These are phyloP conservation scores for Pristionchus arcanus DNA, from an alignment of 2,888 invertebrate species.

Conservation along the genomic window DNA sequence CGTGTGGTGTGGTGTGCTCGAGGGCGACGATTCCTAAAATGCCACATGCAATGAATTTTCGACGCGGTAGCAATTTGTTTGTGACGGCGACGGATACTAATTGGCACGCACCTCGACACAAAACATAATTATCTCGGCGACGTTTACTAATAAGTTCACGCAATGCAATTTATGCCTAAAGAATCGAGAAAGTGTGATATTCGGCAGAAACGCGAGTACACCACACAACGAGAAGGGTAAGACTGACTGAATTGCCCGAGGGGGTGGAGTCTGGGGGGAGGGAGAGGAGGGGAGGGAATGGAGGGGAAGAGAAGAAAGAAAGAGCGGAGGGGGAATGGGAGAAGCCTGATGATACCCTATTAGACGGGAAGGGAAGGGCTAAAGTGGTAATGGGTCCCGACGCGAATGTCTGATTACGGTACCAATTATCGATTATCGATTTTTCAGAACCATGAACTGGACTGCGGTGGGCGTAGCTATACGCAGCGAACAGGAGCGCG, in stretches of 20 bases:
- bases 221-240: neutral
- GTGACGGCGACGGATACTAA: neutral
- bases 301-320: conserved; percentile 20
- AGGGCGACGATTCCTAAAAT: conserved; percentile 18
- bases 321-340: neutral
- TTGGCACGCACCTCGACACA: neutral
- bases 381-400: neutral
- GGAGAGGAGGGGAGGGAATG: conserved; percentile 33
- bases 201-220: neutral
- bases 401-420: neutral
- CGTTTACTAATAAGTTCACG: neutral
- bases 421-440: conserved; percentile 8
- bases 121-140: neutral
- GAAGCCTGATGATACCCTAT: neutral
- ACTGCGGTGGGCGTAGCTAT: conserved; percentile 41
- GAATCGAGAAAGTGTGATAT: neutral
- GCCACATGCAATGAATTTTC: conserved; percentile 16
- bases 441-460: conserved; percentile 31
- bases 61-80: neutral
- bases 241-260: neutral
- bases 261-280: conserved; percentile 40
- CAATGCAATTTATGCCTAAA: neutral
- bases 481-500: conserved; percentile 21
- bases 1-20: conserved; percentile 2
- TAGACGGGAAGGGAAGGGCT: neutral